Evolutionary conservation across 2,797 vertebrate species (phyloP).

Genomic region (Hoplostethus atlanticus): DNA sequence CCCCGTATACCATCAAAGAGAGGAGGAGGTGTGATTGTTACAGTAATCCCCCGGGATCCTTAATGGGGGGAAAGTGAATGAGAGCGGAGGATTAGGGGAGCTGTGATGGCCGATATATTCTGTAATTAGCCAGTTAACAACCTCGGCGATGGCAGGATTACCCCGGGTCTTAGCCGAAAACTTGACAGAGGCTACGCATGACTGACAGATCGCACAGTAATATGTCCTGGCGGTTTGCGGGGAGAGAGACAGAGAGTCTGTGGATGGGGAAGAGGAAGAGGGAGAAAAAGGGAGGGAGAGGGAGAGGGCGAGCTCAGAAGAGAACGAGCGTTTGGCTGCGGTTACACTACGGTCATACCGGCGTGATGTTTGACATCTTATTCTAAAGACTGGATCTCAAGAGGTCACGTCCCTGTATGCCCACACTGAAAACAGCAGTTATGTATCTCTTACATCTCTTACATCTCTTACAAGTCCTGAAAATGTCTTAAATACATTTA

Average conservation of each 20-base stretch:
- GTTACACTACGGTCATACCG: constrained; percentile 64
- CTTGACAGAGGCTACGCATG: constrained; percentile 76
- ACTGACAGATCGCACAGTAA: constrained; percentile 67
- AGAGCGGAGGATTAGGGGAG: constrained; percentile 74
- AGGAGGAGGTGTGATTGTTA: constrained; percentile 78
- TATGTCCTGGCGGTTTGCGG: neutral
- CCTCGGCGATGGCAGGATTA: constrained; percentile 78
- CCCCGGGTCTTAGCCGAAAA: constrained; percentile 68
- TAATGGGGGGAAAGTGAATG: constrained; percentile 79
- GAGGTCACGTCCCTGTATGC: too few relatives aligned
- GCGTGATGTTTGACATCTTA: constrained; percentile 48
- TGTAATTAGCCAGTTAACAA: constrained; percentile 81
- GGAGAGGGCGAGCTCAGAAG: constrained; percentile 74
- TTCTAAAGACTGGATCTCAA: neutral
- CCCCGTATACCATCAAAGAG: constrained; percentile 75
- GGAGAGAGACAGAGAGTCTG: neutral
- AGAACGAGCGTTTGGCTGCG: constrained; percentile 65
- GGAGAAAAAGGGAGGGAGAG: constrained; percentile 34
- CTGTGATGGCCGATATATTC: constrained; percentile 80
- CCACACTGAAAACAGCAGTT: too few relatives aligned
- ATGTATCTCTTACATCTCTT: too few relatives aligned
- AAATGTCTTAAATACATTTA: too few relatives aligned
- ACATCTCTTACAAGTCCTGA: too few relatives aligned
- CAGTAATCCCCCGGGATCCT: constrained; percentile 76
- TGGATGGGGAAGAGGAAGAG: constrained; percentile 42